Evolutionary conservation across 1,140 invertebrate species (phyloP), one percentile per base, ranked within the genome.

Genomic region (Drosophila funebris): DNA sequence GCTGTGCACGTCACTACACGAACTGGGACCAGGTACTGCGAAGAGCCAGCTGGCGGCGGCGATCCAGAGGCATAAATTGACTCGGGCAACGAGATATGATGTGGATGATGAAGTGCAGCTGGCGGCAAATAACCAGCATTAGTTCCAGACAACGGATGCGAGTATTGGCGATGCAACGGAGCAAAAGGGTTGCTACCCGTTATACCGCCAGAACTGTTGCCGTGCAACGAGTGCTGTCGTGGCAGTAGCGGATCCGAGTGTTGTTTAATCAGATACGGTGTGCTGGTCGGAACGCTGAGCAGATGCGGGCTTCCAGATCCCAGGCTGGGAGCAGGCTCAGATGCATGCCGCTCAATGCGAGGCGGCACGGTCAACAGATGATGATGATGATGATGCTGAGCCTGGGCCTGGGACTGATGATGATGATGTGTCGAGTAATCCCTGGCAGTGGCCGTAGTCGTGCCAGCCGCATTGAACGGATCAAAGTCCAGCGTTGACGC

Each of bases 201-300:
- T 81, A 68, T 92, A 91, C 36, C 83, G 91, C 61, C 79, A 77
- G 82, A 92, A 92, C 81, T 83, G 89, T 37, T 41, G 16, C 52
- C 58, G 44, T 88, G 83, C 76, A 88, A 31, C 36, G 90, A 81
- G 24, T 92, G 92, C 78, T 94, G 94, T 77, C 92, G 94, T 5
- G 94, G 93, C 60, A 95, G 74, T 36, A 94, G 70, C 2, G 94
- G 94, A 91, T 95, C 94, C 5, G 94, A 95, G 78, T 95, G 94
- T 77, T 95, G 95, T 76, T 95, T 95, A 9, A 94, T 93, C 52
- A 95, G 85, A 74, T 93, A 93, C 5, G 92, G 90, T 61, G 90
- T 84, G 64, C 64, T 79, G 53, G 76, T 93, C 31, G 94, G 94
- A 41, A 95, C 94, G 43, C 93, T 90, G 22, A 95, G 85, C 53